phyloP scores from a whole-genome alignment of 2,888 invertebrate species.

The Hypercompe scribonia region DNA sequence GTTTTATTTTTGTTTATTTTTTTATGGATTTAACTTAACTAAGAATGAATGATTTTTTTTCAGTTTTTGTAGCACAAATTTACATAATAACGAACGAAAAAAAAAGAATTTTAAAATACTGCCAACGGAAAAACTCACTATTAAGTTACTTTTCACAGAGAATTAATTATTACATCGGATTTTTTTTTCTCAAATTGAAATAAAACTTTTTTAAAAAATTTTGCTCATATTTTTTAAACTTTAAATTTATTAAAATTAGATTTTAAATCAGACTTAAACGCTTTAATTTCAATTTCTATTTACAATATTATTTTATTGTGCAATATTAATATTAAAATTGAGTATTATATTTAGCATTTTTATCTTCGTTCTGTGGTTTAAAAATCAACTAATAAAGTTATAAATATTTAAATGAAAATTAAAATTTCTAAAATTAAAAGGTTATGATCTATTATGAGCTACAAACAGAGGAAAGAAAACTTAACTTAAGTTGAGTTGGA shows the following conservation, averaged over 20 bases:
- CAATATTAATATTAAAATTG: too few species aligned
- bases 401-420: background rate
- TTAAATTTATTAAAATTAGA: too few species aligned
- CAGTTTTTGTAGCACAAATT: too few species aligned
- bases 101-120: background rate
- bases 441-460: background rate
- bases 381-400: background rate
- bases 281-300: too few species aligned
- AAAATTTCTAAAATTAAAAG: background rate
- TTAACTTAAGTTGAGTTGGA: background rate
- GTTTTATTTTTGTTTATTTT: background rate
- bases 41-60: background rate
- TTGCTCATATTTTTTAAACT: too few species aligned
- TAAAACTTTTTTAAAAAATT: too few species aligned
- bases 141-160: background rate
- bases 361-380: background rate
- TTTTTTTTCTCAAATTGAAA: too few species aligned
- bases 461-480: background rate
- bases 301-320: too few species aligned
- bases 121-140: background rate
- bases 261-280: too few species aligned
- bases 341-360: background rate
- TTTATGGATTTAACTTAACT: background rate
- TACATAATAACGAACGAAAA: background rate
- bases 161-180: too few species aligned